Percentiles rank a stretch among this genome's conserved stretches.
These are phyloP conservation scores for Tethya wilhelma DNA, from an alignment of 37 sponge, comb jelly and placozoan genomes.

Conservation along the genomic window DNA sequence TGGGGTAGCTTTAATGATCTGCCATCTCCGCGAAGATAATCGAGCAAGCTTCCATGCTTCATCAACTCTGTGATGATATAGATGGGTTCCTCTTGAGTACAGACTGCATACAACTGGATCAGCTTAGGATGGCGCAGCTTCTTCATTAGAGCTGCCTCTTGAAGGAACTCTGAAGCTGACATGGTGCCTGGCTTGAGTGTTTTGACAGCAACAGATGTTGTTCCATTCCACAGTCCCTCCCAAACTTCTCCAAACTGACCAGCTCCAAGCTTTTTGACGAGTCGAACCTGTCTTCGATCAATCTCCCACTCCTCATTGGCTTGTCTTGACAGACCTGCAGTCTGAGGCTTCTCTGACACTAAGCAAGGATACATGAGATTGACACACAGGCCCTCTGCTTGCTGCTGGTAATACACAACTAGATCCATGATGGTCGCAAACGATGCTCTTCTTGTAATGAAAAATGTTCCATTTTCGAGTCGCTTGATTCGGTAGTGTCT, in stretches of 20 bases:
- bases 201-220: slow-evolving; percentile 95
- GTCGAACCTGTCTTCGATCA: slow-evolving; percentile 68
- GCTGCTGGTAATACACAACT: slow-evolving; percentile 73
- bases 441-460: slow-evolving; percentile 76
- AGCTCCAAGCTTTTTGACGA: slow-evolving; percentile 78
- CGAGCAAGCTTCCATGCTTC: slow-evolving; percentile 93
- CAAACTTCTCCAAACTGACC: slow-evolving; percentile 98
- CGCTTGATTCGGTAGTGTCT: slow-evolving; percentile 89
- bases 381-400: slow-evolving; percentile 88
- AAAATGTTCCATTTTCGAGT: slow-evolving; percentile 84
- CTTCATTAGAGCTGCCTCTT: slow-evolving; percentile 97
- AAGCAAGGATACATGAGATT: slow-evolving; percentile 70
- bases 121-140: slow-evolving; percentile 94
- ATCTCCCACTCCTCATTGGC: slow-evolving; percentile 97
- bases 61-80: slow-evolving; percentile 96
- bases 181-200: slow-evolving; percentile 96
- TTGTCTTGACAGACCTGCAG: slow-evolving; percentile 84
- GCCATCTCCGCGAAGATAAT: slow-evolving; percentile 92
- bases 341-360: slow-evolving; percentile 85
- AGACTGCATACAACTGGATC: slow-evolving; percentile 98
- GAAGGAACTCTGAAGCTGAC: slow-evolving; percentile 91
- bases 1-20: slow-evolving; percentile 74
- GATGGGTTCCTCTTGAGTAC: slow-evolving; percentile 94
- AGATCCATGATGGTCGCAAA: slow-evolving; percentile 83
- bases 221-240: slow-evolving; percentile 95